Evolutionary conservation across 2,797 vertebrate species (phyloP), one percentile per base, ranked within the genome.

Genomic region (Siniperca scherzeri): DNA sequence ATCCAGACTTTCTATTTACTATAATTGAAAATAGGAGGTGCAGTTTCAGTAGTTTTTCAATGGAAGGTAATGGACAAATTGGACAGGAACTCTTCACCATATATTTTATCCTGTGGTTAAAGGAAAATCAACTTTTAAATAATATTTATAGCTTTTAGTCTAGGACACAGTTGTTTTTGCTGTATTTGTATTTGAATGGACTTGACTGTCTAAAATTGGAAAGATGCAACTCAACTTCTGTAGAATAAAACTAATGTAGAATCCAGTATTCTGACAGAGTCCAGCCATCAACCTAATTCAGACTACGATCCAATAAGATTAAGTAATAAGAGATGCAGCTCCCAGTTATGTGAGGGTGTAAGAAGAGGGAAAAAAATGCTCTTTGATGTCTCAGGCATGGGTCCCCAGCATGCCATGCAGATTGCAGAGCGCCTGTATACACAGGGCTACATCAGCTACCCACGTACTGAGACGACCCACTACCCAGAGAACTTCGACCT

Each of bases 371-470:
- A 59, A 55, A 30, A 25, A 27, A 40, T 5, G 21, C 8, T 25
- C 25, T 42, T 50, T 68, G 36, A 2, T 72, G n/a, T 88, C 61
- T 2, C 82, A 99, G 99, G 99, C 77, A 98, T 99, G 96, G 97
- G 97, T 57, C 99, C 99, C 0, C 98, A 99, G 75, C 97, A 99
- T 0, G 91, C 98, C 80, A 99, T 99, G 99, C 99, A 99, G 92
- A 96, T 98, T 27, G 99, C 98, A 13, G 99, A 99, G 90, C 97
- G 98, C 16, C 95, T 99, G 16, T 99, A 99, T 78, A 99, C 97
- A 0, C 98, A 99, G 88, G 99, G 99, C 53, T 99, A 99, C 82
- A 99, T 99, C 92, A 99, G 99, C 93, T 99, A 99, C 93, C 99
- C 99, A 3, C 97, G 99, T n/a, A 99, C 99, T 5, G 98, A 99